Base-by-base conservation (phyloP, 2,888 invertebrate genomes). In the Zaprionus obscuricornis region DNA sequence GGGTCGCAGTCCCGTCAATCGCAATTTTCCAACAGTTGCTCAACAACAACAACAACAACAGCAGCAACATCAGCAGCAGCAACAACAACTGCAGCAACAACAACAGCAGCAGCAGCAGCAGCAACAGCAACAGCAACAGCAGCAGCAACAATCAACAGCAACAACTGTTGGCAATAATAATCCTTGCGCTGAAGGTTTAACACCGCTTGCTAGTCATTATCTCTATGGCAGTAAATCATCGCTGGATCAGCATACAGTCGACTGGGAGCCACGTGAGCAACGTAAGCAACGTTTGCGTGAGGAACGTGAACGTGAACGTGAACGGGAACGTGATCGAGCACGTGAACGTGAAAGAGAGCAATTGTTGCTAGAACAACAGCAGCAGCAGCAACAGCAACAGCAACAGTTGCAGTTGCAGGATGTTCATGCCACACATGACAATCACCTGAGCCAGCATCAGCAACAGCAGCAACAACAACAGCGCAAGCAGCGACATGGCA, bases 1-100 rank as follows among this genome's bases (percentile, higher is more conserved):
- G 1, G 88, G 88, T 10, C 75, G 88, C 43, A 88, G 88, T 69
- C 88, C 88, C 1, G 81, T 88, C 8, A 87, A 81, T 65, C 87
- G 78, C 55, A 74, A 51, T 11, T 67, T 43, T n/a, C 3, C 62
- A n/a, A 5, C 45, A 36, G 4, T 36, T 20, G 18, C 49, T 22
- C 74, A 54, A 17, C 72, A 65, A 2, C 58, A 58, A 10, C 65
- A 33, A 14, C 42, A 54, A 6, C 37, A 49, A n/a, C 52, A 20
- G 8, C 46, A 43, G 18, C 64, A 59, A 13, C 69, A 66, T 10
- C 45, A 55, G 18, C 65, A 37, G 24, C 26, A 26, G 13, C 54
- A 46, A 11, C 51, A 57, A 10, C 71, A 46, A 3, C 64, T 33
- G 10, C 36, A 20, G 3, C 40, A 45, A 14, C 43, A 47, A 1